These are phyloP conservation scores for Danio albolineatus DNA, from an alignment of 2,797 vertebrate species.

Conservation along the genomic window DNA sequence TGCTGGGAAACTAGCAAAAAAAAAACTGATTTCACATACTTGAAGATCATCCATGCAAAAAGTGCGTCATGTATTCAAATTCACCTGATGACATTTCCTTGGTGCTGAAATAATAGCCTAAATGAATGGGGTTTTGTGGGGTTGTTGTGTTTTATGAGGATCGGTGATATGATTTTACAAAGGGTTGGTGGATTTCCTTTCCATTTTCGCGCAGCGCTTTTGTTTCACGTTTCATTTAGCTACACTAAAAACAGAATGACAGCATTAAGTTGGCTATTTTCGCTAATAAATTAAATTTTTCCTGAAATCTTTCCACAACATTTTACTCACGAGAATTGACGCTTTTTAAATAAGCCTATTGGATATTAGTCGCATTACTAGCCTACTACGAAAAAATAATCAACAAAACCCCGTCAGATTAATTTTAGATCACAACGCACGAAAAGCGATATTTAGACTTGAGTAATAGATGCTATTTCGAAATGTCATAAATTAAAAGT, in stretches of 20 bases:
- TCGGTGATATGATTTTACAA: not conserved
- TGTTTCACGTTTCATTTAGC: not conserved
- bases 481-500: too few species aligned
- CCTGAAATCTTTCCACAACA: not conserved
- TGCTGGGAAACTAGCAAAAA: conserved; percentile 75
- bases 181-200: not conserved
- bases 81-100: conserved; percentile 10
- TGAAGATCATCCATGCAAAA: conserved; percentile 68
- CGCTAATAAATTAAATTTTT: not conserved
- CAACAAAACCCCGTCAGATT: not conserved
- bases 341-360: not conserved
- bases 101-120: not conserved
- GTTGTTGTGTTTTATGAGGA: not conserved
- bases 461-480: not conserved
- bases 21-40: conserved; percentile 65
- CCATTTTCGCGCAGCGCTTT: not conserved
- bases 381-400: not conserved
- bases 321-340: not conserved
- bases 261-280: too few species aligned
- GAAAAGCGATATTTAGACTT: not conserved
- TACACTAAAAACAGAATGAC: not conserved
- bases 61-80: not conserved
- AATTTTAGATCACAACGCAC: not conserved
- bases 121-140: not conserved
- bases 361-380: not conserved